Percentiles rank a stretch among this genome's conserved stretches.
Evolutionary conservation across 1,140 invertebrate genomes (phyloP).

Genomic region (Gonatopus flavifemur): DNA sequence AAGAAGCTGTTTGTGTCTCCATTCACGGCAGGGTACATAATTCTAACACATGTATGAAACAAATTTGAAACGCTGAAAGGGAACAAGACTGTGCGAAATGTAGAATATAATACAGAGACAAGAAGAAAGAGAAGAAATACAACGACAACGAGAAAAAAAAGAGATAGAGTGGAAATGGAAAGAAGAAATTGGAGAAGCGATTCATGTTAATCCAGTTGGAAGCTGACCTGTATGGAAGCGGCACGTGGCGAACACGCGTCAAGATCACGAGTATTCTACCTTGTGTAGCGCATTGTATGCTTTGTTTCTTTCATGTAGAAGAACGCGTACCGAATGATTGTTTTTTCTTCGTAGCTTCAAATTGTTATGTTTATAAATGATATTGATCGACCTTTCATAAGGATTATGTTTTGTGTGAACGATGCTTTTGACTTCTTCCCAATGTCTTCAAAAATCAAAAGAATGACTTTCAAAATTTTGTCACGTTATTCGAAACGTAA

Average conservation of each 20-base stretch:
- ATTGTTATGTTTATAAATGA: no score
- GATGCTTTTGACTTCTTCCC: no score
- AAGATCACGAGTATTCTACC: slow-evolving; percentile 20
- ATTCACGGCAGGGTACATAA: no score
- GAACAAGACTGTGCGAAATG: slow-evolving; percentile 2
- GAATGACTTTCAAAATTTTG: no score
- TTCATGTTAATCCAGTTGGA: slow-evolving; percentile 17
- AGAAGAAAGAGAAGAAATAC: neutral
- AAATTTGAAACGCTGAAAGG: slow-evolving; percentile 14
- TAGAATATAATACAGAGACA: neutral
- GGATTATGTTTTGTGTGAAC: no score
- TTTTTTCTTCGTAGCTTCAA: no score
- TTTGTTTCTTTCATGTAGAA: neutral
- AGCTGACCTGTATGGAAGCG: neutral
- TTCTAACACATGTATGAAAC: slow-evolving; percentile 16
- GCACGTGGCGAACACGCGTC: slow-evolving; percentile 20
- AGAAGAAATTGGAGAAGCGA: neutral
- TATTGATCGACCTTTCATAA: no score
- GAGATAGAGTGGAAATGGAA: slow-evolving; percentile 2
- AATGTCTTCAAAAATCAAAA: no score
- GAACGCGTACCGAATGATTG: no score
- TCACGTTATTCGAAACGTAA: no score
- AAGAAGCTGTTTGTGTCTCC: no score
- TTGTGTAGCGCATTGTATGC: slow-evolving; percentile 9
- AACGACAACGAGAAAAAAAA: no score